These are phyloP conservation scores for Elephas maximus DNA, from an alignment of 2,113 vertebrate genomes.

Conservation along the genomic window DNA sequence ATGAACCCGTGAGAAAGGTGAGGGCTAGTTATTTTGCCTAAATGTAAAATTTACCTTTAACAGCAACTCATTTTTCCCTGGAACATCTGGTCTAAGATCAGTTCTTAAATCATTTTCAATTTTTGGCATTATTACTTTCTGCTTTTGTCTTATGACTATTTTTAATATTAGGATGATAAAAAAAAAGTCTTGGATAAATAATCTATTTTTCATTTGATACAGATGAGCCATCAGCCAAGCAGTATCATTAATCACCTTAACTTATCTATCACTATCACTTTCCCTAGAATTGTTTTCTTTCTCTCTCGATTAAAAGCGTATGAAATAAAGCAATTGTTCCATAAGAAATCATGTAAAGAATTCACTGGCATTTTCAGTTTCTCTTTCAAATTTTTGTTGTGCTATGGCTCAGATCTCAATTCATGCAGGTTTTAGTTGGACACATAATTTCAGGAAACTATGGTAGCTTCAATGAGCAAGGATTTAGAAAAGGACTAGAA, in stretches of 20 bases:
- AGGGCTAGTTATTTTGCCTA: neutral
- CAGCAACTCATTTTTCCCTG: neutral
- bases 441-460: conserved; percentile 71
- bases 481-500: conserved; percentile 82
- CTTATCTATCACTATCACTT: neutral
- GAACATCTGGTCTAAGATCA: conserved; percentile 34
- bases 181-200: conserved; percentile 80
- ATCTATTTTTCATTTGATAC: conserved; percentile 86
- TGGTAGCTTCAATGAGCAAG: conserved; percentile 81
- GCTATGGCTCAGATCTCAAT: conserved; percentile 67
- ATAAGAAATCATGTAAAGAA: conserved; percentile 83
- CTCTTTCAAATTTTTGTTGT: neutral
- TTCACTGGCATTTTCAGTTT: conserved; percentile 27
- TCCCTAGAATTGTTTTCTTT: conserved; percentile 37
- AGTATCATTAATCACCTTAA: conserved; percentile 84
- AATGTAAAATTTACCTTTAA: neutral
- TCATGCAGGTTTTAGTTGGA: conserved; percentile 68
- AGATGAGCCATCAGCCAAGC: conserved; percentile 79
- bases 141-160: conserved; percentile 80
- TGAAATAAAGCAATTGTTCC: conserved; percentile 83
- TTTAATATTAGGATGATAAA: conserved; percentile 84
- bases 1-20: rapidly evolving
- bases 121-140: conserved; percentile 78
- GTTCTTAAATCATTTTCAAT: conserved; percentile 73
- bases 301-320: neutral